phyloP scores from a whole-genome alignment of 1,140 invertebrate genomes.

The Caenorhabditis remanei region DNA sequence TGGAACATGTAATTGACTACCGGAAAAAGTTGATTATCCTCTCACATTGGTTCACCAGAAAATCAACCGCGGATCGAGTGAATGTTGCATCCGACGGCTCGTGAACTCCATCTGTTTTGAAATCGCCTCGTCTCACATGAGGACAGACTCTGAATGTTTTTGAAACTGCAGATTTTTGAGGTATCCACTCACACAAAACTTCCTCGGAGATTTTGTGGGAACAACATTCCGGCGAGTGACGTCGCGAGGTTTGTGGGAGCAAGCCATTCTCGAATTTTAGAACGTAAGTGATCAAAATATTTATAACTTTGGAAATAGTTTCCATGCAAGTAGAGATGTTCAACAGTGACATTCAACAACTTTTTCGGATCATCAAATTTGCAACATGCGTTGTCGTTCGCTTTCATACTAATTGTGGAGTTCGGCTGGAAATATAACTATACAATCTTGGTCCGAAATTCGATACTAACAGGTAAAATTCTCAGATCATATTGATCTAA shows the following conservation, averaged over 20 bases:
- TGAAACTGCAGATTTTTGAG: not conserved
- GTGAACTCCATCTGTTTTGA: conserved; percentile 55
- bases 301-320: conserved; percentile 53
- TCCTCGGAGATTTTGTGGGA: not conserved
- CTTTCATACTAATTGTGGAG: not conserved
- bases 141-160: conserved; percentile 49
- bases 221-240: not conserved
- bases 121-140: conserved; percentile 58
- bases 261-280: conserved; percentile 34
- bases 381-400: conserved; percentile 2
- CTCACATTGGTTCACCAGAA: conserved; percentile 15
- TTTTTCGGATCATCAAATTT: not conserved
- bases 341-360: not conserved
- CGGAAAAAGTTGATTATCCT: not conserved
- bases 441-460: not conserved
- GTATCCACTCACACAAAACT: conserved; percentile 20
- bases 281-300: conserved; percentile 53
- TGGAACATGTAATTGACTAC: not conserved
- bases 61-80: conserved; percentile 38
- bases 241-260: not conserved
- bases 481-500: conserved; percentile 16
- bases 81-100: conserved; percentile 47
- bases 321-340: not conserved
- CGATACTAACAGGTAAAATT: not conserved
- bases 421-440: not conserved